Conservation (phyloP, 2,888 invertebrate species). For the Callosobruchus maculatus region DNA sequence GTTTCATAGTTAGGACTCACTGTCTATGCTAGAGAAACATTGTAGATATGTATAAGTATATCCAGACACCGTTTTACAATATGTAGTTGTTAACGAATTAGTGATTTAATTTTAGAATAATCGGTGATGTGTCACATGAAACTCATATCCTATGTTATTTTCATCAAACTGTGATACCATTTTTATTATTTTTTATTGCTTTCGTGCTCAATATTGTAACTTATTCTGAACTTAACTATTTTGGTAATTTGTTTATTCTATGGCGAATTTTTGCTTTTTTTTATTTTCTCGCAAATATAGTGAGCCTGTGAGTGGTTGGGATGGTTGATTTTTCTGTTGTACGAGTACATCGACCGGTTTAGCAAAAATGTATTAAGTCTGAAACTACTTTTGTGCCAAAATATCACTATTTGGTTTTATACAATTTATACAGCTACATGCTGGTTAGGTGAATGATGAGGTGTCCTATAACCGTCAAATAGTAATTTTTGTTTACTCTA, state of each 20-base stretch:
- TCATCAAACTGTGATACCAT: constrained; percentile 51
- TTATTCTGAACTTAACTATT: constrained; percentile 11
- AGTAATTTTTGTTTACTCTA: too few species aligned
- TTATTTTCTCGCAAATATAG: background rate
- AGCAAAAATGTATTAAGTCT: background rate
- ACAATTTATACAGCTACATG: too few species aligned
- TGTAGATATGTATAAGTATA: background rate
- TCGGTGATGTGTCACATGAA: background rate
- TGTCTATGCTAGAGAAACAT: too few species aligned
- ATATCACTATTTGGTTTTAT: background rate
- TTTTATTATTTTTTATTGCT: constrained; percentile 41
- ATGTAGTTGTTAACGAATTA: background rate
- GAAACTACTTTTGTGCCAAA: background rate
- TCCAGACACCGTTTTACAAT: background rate
- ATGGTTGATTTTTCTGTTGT: background rate
- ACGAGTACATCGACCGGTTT: background rate
- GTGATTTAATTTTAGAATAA: background rate
- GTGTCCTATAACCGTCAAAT: too few species aligned
- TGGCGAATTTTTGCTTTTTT: background rate
- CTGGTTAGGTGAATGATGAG: too few species aligned
- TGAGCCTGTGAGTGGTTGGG: background rate
- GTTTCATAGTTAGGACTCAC: too few species aligned
- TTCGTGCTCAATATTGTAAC: constrained; percentile 43
- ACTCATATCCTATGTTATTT: constrained; percentile 31
- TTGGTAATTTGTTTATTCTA: background rate